Percentiles rank a stretch among this genome's conserved stretches.
Evolutionary conservation across 2,888 invertebrate species (phyloP).

Genomic region (Cacoxenus indagator): DNA sequence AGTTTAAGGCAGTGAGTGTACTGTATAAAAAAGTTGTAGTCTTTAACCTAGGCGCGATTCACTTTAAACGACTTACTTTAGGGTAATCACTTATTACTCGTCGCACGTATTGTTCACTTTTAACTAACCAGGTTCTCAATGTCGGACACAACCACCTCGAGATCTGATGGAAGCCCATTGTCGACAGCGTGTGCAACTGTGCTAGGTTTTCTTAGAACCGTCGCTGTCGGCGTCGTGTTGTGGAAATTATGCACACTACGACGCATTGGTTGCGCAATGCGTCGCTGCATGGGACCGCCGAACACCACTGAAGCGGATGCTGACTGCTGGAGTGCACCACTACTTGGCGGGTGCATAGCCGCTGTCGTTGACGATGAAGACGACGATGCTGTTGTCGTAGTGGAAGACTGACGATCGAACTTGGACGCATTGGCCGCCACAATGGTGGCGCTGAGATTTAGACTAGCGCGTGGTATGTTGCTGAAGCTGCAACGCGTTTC

Average conservation of each 20-base stretch:
- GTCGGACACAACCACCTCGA: slow-evolving; percentile 70
- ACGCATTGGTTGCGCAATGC: slow-evolving; percentile 30
- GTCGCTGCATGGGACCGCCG: slow-evolving; percentile 3
- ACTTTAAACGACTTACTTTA: slow-evolving; percentile 53
- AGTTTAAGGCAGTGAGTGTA: slow-evolving; percentile 64
- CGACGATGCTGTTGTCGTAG: slow-evolving; percentile 23
- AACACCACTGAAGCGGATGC: slow-evolving; percentile 49
- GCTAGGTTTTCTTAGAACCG: slow-evolving; percentile 28
- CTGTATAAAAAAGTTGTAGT: slow-evolving; percentile 34
- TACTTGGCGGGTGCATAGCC: slow-evolving; percentile 25
- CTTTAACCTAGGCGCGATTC: slow-evolving; percentile 37
- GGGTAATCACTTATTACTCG: slow-evolving; percentile 62
- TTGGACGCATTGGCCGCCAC: slow-evolving; percentile 43
- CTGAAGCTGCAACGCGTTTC: slow-evolving; percentile 65
- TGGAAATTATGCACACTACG: slow-evolving; percentile 51
- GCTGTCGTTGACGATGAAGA: slow-evolving; percentile 41
- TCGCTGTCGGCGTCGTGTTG: slow-evolving; percentile 22
- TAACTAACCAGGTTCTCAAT: slow-evolving; percentile 71
- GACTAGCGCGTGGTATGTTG: slow-evolving; percentile 69
- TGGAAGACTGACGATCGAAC: slow-evolving; percentile 20
- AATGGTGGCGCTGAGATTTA: slow-evolving; percentile 52
- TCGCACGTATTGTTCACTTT: slow-evolving; percentile 38
- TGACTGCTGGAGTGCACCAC: slow-evolving; percentile 48
- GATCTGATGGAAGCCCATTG: slow-evolving; percentile 66
- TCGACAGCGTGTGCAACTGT: slow-evolving; percentile 39